A percentile compares a stretch with the other conserved stretches of the same genome.
Evolutionary conservation across 2,888 invertebrate genomes (phyloP).

Genomic region (Blera fallax): DNA sequence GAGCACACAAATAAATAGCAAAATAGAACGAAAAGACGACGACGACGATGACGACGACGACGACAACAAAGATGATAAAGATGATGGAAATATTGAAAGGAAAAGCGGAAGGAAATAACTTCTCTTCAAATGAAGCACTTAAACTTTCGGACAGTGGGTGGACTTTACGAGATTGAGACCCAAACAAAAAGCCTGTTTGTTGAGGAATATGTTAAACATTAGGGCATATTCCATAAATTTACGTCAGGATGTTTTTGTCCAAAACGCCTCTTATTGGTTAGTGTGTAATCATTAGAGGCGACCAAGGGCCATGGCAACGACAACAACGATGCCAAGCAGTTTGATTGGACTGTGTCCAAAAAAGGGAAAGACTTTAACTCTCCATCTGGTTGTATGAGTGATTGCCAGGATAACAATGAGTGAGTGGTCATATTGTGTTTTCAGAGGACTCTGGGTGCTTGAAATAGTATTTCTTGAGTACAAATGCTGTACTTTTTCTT

Average conservation of each 20-base stretch:
- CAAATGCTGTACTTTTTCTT: conserved; percentile 21
- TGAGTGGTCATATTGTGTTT: conserved; percentile 35
- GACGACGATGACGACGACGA: conserved; percentile 32
- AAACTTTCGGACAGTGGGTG: conserved; percentile 64
- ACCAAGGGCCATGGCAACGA: conserved; percentile 15
- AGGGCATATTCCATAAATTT: conserved; percentile 59
- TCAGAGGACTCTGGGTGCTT: conserved; percentile 27
- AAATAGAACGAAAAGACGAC: conserved; percentile 43
- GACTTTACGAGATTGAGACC: conserved; percentile 28
- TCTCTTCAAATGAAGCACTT: conserved; percentile 65
- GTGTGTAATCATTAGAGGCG: conserved; percentile 3
- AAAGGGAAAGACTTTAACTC: conserved; percentile 27
- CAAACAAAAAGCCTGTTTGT: conserved; percentile 31
- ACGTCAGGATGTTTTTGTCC: conserved; percentile 37
- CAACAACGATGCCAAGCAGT: conserved; percentile 14
- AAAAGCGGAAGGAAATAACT: conserved; percentile 61
- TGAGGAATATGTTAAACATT: conserved; percentile 44
- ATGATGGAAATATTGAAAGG: conserved; percentile 59
- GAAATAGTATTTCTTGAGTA: conserved; percentile 23
- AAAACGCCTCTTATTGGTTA: conserved; percentile 34
- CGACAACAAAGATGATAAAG: conserved; percentile 23
- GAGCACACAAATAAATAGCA: conserved; percentile 58
- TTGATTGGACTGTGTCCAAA: conserved; percentile 60
- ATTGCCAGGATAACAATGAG: conserved; percentile 30
- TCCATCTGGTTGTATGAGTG: conserved; percentile 32